These are phyloP conservation scores for Cydia fagiglandana DNA, from an alignment of 1,140 invertebrate genomes.

Conservation along the genomic window DNA sequence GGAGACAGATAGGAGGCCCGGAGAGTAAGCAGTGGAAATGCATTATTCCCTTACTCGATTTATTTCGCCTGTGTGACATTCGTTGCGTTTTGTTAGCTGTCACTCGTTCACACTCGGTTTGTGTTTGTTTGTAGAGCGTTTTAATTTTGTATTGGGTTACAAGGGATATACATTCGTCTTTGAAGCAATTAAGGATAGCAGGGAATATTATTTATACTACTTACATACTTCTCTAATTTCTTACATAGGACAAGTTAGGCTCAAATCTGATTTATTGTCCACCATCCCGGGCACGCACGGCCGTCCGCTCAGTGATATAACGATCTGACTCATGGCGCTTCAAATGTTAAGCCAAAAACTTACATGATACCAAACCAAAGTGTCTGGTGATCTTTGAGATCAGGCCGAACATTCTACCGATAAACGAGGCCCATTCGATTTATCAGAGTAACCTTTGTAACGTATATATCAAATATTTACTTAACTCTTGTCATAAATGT, in stretches of 20 bases:
- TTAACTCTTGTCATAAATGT: no score
- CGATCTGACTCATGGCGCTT: no score
- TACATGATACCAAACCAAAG: no score
- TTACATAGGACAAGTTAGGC: neutral
- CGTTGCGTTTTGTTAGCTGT: conserved; percentile 59
- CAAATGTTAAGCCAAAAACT: no score
- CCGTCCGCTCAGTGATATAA: no score
- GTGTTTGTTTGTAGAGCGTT: conserved; percentile 33
- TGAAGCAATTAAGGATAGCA: neutral
- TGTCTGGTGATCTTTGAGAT: no score
- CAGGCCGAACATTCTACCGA: no score
- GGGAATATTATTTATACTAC: neutral
- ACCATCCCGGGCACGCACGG: no score
- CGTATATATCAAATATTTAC: no score
- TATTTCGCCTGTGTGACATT: conserved; percentile 51
- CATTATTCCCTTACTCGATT: conserved; percentile 55
- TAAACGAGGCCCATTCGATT: no score
- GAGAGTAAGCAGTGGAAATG: conserved; percentile 34
- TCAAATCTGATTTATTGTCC: no score
- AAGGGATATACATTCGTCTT: conserved; percentile 9
- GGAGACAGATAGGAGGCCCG: neutral
- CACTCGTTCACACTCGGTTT: conserved; percentile 47
- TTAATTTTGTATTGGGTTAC: conserved; percentile 22
- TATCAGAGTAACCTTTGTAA: no score
- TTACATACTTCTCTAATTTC: neutral